Base-by-base conservation (phyloP, 2,113 vertebrate species). In the Lonchura striata region DNA sequence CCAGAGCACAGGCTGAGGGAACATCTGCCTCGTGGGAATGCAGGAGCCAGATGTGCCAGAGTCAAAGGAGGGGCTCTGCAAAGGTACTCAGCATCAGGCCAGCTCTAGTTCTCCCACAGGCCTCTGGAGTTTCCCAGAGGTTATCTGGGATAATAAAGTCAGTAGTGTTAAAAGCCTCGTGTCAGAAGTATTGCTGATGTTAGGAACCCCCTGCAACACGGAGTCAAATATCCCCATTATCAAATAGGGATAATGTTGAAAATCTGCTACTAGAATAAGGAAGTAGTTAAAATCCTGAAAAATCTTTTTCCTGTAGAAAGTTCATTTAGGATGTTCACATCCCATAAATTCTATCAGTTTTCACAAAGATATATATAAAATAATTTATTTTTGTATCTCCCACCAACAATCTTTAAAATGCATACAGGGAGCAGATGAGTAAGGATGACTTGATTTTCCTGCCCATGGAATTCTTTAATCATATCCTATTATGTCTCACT, bases 271-370 rank as follows among this genome's bases (percentile, higher is more conserved):
- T 14, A 21, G 33, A 68, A n/a, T 37, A 70, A 78, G 21, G 33
- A 84, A 35, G 44, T 1, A 37, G 37, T 33, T 72, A 57, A 1
- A 2, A 53, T 5, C 4, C 16, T 0, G 1, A 20, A 44, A 53
- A 44, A 54, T 52, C 19, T 24, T 61, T 31, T 65, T 49, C 16
- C 35, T 37, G 4, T 27, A n/a, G 23, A 52, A 88, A 68, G 50
- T 31, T 49, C 22, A 23, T 52, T 60, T 50, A 66, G 20, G 53
- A 83, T 7, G 15, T 28, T 41, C 63, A 54, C 28, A 71, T 63
- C 10, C 15, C 14, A 54, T 15, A 17, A 46, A 53, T 52, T 10
- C 15, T 37, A 31, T 16, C 1, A 0, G 31, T 54, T 86, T 37
- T 35, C 56, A 70, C 19, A 50, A 15, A 47, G 35, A 70, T 6